These are phyloP conservation scores for Tiliacea citrago DNA, from an alignment of 2,888 invertebrate genomes.

Conservation along the genomic window DNA sequence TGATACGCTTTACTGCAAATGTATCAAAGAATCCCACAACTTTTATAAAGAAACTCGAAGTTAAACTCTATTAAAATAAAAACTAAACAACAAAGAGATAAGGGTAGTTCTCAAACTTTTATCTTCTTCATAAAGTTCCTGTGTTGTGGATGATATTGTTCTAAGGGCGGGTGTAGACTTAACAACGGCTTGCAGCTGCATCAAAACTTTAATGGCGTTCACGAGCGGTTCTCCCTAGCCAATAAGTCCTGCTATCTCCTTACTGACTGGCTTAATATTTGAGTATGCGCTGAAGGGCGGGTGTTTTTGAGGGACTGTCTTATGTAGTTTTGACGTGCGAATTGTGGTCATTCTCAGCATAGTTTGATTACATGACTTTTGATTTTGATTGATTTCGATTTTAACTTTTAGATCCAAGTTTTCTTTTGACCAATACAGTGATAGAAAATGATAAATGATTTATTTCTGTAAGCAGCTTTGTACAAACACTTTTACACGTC, in stretches of 20 bases:
- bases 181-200: not conserved
- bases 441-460: no score
- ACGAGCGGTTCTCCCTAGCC: no score
- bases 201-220: slow-evolving; percentile 2
- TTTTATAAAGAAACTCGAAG: slow-evolving; percentile 46
- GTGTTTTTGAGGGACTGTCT: no score
- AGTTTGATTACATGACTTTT: no score
- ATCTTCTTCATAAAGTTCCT: slow-evolving; percentile 48
- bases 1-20: not conserved
- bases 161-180: slow-evolving; percentile 17
- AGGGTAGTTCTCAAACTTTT: slow-evolving; percentile 49
- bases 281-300: no score
- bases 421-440: no score
- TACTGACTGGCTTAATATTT: not conserved
- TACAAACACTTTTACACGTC: no score
- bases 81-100: slow-evolving; percentile 50
- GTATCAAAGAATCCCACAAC: slow-evolving; percentile 13
- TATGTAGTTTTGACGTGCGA: no score
- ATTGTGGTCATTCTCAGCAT: no score
- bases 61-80: slow-evolving; percentile 47
- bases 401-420: no score
- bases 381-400: no score
- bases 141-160: slow-evolving; percentile 34
- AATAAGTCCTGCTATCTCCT: not conserved
- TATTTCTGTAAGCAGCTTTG: no score